Conservation (phyloP, 2,113 vertebrate genomes). For the Neolamprologus kungweensis region DNA sequence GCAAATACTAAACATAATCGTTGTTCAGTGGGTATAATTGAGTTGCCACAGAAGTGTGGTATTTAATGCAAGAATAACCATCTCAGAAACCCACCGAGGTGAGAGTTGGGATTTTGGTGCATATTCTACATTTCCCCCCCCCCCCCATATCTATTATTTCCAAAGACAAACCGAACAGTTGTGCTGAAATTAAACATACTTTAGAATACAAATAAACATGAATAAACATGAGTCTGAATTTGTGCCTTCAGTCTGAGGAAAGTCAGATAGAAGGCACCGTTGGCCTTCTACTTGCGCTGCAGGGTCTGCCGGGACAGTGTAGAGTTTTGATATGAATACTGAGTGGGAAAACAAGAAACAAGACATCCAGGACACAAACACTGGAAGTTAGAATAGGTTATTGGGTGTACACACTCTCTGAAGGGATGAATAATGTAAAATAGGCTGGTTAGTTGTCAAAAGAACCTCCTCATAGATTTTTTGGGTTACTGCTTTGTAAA, state of each 20-base stretch:
- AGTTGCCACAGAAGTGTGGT: not conserved
- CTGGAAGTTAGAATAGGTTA: slow-evolving; percentile 60
- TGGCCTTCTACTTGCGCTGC: slow-evolving; percentile 4
- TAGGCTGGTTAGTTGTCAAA: slow-evolving; percentile 58
- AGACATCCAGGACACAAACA: slow-evolving; percentile 45
- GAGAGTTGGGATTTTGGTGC: not conserved
- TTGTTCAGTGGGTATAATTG: not conserved
- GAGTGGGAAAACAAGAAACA: slow-evolving; percentile 33
- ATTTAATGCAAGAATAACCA: not conserved
- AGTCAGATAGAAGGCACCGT: not conserved
- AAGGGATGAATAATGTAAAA: slow-evolving; percentile 70
- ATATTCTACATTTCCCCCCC: not conserved
- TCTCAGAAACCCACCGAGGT: not conserved
- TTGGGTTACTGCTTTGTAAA: slow-evolving; percentile 29
- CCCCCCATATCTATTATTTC: not conserved
- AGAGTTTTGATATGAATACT: slow-evolving; percentile 40
- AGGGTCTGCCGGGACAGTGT: slow-evolving; percentile 5
- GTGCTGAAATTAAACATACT: not conserved
- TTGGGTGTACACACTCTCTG: slow-evolving; percentile 47
- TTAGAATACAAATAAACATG: not conserved
- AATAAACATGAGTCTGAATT: not conserved
- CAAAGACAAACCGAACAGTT: not conserved
- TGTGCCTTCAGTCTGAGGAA: not conserved
- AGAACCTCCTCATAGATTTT: slow-evolving; percentile 34
- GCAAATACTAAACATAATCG: not conserved